Evolutionary conservation across 2,888 invertebrate species (phyloP).

Genomic region (Erebia ligea): DNA sequence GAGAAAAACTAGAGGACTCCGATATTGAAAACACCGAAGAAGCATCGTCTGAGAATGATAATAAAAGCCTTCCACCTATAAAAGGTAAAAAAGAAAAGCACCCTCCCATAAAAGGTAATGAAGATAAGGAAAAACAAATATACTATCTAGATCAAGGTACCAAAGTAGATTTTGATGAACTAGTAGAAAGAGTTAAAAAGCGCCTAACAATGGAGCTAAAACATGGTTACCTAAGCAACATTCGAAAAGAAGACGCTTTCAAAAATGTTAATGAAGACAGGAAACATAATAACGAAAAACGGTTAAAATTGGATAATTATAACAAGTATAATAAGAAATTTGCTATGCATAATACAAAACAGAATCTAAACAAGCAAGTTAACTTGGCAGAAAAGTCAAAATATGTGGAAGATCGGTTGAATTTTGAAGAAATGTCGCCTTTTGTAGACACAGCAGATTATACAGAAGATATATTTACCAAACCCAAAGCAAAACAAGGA

Average conservation of each 20-base stretch:
- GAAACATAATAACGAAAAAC: slow-evolving; percentile 1
- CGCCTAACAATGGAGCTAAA: slow-evolving; percentile 29
- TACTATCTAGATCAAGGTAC: neutral
- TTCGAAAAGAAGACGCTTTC: neutral
- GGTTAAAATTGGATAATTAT: neutral
- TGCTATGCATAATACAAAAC: neutral
- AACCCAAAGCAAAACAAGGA: slow-evolving; percentile 9
- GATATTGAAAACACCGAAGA: slow-evolving; percentile 16
- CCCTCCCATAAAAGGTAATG: neutral
- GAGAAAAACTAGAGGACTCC: slow-evolving; percentile 7
- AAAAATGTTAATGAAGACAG: neutral
- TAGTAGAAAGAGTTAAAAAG: slow-evolving; percentile 37
- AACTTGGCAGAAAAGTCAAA: slow-evolving; percentile 4
- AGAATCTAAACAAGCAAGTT: neutral
- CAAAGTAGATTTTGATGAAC: slow-evolving; percentile 34
- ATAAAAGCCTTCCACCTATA: neutral
- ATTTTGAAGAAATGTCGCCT: slow-evolving; percentile 19
- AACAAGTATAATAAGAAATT: neutral
- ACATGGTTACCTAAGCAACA: slow-evolving; percentile 10
- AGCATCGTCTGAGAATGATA: slow-evolving; percentile 5
- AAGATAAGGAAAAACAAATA: slow-evolving; percentile 5
- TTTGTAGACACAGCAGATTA: slow-evolving; percentile 25
- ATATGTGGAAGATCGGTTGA: neutral
- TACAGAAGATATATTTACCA: slow-evolving; percentile 24
- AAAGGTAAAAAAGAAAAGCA: slow-evolving; percentile 7